Conservation (phyloP, 2,113 vertebrate species). For the Neotragus moschatus region DNA sequence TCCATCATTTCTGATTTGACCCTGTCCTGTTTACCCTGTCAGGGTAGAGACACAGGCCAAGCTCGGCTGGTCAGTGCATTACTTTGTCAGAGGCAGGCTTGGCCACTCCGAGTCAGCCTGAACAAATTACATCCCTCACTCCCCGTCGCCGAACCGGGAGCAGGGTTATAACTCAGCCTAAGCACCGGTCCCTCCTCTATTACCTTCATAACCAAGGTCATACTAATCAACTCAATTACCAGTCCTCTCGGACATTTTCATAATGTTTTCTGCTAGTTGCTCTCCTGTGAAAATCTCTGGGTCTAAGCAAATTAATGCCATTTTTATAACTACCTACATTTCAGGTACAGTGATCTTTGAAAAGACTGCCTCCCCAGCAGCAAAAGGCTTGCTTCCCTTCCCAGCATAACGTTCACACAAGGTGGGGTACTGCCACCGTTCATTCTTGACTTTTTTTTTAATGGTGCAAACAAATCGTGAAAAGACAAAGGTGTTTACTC, state of each 20-base stretch:
- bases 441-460: neutral
- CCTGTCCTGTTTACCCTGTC: constrained; percentile 74
- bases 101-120: constrained; percentile 81
- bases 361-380: constrained; percentile 44
- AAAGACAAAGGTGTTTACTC: neutral
- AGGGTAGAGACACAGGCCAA: constrained; percentile 73
- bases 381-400: neutral
- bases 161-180: constrained; percentile 88
- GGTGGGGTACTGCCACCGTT: neutral
- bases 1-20: constrained; percentile 71
- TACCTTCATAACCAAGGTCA: constrained; percentile 97
- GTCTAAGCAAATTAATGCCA: constrained; percentile 99
- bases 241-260: constrained; percentile 95
- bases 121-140: constrained; percentile 85
- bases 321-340: constrained; percentile 92
- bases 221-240: constrained; percentile 99
- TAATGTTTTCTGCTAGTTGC: constrained; percentile 99
- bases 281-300: constrained; percentile 98
- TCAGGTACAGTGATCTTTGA: constrained; percentile 88
- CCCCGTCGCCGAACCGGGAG: constrained; percentile 69
- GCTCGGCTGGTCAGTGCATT: constrained; percentile 84
- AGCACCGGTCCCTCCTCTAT: constrained; percentile 88
- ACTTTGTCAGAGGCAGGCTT: constrained; percentile 82
- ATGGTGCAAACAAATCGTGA: neutral
- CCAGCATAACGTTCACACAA: neutral